Percentiles rank a stretch among this genome's conserved stretches.
Conservation (phyloP, 2,797 vertebrate genomes). For the Manis pentadactyla region DNA sequence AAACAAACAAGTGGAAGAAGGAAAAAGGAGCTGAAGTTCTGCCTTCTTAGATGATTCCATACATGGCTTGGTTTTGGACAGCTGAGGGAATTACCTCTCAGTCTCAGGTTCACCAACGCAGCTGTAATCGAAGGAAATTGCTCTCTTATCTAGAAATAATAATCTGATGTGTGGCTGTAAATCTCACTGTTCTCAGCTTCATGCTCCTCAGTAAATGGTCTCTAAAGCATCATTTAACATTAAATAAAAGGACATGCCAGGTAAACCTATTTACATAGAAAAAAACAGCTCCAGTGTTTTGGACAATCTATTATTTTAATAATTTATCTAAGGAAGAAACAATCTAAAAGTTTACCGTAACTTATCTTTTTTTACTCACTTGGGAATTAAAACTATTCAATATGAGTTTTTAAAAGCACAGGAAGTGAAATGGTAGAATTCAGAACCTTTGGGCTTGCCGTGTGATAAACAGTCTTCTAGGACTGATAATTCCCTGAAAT, state of each 20-base stretch:
- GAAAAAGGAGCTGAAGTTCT: neutral
- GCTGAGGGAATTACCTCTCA: neutral
- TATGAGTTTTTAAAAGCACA: conserved; percentile 56
- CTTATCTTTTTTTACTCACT: conserved; percentile 10
- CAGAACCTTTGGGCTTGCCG: neutral
- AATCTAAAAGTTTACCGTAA: conserved; percentile 43
- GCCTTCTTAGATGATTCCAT: conserved; percentile 3
- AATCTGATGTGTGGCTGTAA: neutral
- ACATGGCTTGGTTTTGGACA: neutral
- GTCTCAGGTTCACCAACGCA: conserved; percentile 44
- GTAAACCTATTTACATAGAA: conserved; percentile 22
- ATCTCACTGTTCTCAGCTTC: neutral
- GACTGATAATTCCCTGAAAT: neutral
- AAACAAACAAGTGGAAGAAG: neutral
- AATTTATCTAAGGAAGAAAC: conserved; percentile 62
- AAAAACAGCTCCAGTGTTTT: conserved; percentile 41
- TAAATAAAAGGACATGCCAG: neutral
- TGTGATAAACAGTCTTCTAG: conserved; percentile 3
- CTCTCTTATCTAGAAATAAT: neutral
- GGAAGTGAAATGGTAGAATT: neutral
- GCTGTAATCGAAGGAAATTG: neutral
- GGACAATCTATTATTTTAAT: conserved; percentile 71
- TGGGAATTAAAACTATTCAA: conserved; percentile 9
- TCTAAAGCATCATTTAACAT: neutral
- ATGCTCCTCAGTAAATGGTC: neutral